Conservation (phyloP, 2,113 vertebrate genomes). For the Delphinus delphis region DNA sequence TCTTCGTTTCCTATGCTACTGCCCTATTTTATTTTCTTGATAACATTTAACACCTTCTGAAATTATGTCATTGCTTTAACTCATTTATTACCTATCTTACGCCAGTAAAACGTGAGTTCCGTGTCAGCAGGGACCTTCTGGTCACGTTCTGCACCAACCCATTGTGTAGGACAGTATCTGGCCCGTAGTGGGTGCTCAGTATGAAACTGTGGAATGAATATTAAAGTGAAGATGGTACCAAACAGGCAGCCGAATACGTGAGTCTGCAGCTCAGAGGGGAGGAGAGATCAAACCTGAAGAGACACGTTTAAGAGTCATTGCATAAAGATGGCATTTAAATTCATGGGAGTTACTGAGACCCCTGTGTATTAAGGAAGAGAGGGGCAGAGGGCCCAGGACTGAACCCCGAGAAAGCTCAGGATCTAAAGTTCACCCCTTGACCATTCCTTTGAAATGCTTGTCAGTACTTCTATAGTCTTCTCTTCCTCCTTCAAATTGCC, state of each 20-base stretch:
- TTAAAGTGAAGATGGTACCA: background rate
- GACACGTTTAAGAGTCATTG: background rate
- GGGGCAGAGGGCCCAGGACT: too few species aligned
- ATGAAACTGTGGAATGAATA: background rate
- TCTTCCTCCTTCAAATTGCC: background rate
- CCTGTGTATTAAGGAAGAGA: background rate
- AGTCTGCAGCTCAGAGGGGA: background rate
- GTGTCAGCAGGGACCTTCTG: background rate
- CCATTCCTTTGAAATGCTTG: background rate
- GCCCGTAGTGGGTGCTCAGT: accelerated
- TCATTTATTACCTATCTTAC: background rate
- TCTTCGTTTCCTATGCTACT: background rate
- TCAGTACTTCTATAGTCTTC: background rate
- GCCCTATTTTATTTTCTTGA: background rate
- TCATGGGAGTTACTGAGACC: background rate
- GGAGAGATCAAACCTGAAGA: background rate
- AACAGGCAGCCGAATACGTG: background rate
- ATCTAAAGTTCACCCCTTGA: background rate
- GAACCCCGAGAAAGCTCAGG: background rate
- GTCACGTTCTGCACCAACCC: background rate
- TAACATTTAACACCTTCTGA: background rate
- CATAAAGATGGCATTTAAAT: background rate
- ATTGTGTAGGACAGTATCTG: background rate
- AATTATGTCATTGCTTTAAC: background rate
- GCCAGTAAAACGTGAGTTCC: background rate